phyloP scores from a whole-genome alignment of 2,797 vertebrate genomes.

The Sebastes vulpes region DNA sequence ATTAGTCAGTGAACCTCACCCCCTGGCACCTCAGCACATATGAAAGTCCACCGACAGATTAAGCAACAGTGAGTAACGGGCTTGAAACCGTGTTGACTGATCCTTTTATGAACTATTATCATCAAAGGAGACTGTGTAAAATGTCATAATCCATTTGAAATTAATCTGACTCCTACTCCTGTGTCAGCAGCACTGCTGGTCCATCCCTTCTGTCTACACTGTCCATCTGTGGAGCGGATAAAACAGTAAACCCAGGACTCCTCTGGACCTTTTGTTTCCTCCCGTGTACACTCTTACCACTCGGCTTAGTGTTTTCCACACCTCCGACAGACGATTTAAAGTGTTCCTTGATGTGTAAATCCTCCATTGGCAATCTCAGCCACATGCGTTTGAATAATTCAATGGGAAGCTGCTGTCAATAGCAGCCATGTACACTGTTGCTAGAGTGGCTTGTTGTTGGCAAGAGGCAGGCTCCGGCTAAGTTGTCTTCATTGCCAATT shows the following conservation, averaged over 20 bases:
- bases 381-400: slow-evolving; percentile 68
- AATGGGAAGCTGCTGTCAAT: slow-evolving; percentile 49
- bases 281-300: background rate
- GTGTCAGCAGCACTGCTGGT: slow-evolving; percentile 36
- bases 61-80: slow-evolving; percentile 47
- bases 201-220: slow-evolving; percentile 8
- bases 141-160: slow-evolving; percentile 65
- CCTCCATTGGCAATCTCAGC: slow-evolving; percentile 25
- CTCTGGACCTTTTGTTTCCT: slow-evolving; percentile 17
- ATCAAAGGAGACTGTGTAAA: slow-evolving; percentile 61
- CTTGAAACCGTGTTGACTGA: slow-evolving; percentile 63
- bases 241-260: slow-evolving; percentile 22
- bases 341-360: slow-evolving; percentile 68
- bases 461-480: slow-evolving; percentile 10
- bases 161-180: slow-evolving; percentile 52
- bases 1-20: slow-evolving; percentile 39
- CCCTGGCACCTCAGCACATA: slow-evolving; percentile 7
- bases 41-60: slow-evolving; percentile 49
- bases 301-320: slow-evolving; percentile 33
- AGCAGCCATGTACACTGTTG: slow-evolving; percentile 25
- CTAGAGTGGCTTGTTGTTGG: slow-evolving; percentile 35
- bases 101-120: slow-evolving; percentile 66
- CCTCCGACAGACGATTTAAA: slow-evolving; percentile 41
- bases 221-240: slow-evolving; percentile 44
- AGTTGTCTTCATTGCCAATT: slow-evolving; percentile 55